phyloP scores from a whole-genome alignment of 2,888 invertebrate species.

The Hetaerina titia region DNA sequence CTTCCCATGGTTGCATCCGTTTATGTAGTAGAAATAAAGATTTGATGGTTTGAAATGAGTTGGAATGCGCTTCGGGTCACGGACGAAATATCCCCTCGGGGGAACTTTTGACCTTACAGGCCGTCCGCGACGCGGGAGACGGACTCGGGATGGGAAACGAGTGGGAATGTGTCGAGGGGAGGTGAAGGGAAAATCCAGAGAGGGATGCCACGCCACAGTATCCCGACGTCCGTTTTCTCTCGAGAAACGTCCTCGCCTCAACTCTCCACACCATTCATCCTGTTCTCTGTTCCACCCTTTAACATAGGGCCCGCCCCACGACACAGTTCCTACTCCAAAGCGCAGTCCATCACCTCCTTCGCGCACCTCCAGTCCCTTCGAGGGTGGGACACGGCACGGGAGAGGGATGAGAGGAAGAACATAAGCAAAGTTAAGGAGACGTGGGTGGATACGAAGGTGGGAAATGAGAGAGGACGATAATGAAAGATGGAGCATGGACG shows the following conservation, averaged over 20 bases:
- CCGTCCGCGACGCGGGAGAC: not conserved
- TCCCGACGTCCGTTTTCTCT: not conserved
- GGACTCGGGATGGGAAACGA: not conserved
- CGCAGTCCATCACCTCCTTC: slow-evolving; percentile 66
- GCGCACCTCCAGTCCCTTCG: not conserved
- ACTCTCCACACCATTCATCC: slow-evolving; percentile 48
- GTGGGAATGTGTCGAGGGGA: not conserved
- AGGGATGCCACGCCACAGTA: not conserved
- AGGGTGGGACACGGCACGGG: not conserved
- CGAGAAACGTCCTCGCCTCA: slow-evolving; percentile 53
- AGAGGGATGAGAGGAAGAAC: not conserved
- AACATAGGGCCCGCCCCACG: slow-evolving; percentile 57
- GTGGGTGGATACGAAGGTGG: not conserved
- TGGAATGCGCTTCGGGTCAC: slow-evolving; percentile 13
- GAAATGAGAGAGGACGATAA: not conserved
- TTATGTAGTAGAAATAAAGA: not conserved
- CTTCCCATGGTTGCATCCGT: not conserved
- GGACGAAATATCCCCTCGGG: not conserved
- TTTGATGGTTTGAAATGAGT: not conserved
- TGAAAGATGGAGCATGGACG: not conserved
- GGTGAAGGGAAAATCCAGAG: not conserved
- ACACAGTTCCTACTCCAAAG: slow-evolving; percentile 57
- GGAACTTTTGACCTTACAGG: slow-evolving; percentile 31
- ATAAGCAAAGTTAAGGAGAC: not conserved
- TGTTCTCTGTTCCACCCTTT: slow-evolving; percentile 51